Base-by-base conservation (phyloP, 2,888 invertebrate genomes). In the Protophormia terraenovae region DNA sequence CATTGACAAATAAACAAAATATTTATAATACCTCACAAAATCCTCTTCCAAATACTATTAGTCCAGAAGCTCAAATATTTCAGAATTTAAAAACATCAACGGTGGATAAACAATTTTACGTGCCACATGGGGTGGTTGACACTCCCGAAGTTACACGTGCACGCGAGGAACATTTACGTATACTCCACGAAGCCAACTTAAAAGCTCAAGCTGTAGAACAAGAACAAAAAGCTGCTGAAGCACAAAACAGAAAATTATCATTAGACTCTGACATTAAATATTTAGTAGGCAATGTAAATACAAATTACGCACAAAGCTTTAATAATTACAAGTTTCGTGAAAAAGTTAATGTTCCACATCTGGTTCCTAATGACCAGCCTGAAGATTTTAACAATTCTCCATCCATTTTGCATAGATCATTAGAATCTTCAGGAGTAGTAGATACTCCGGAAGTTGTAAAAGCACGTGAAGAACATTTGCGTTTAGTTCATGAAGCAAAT, bases 391-490 rank as follows among this genome's bases (percentile, higher is more conserved):
- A 7, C 16, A 22, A 38, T n/a, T 0, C 32, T 47, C 41, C 10
- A n/a, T 77, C 41, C 16, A 35, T 14, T 16, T 8, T 16, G n/a
- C n/a, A n/a, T n/a, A n/a, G n/a, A n/a, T n/a, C n/a, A n/a, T n/a
- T n/a, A n/a, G n/a, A 79, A 12, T 41, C 80, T 22, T 12, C 12
- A 10, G n/a, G n/a, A n/a, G 32, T 82, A 7, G 64, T 32, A 41
- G 79, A 86, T 10, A 77, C 86, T 8, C 66, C 86, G 0, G 90
- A 91, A 24, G 90, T 90, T 16, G 29, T 86, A 45, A 87, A 88
- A 10, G 91, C 91, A 0, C 89, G 90, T 3, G 89, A 90, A 69
- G 89, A 91, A 38, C 91, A 91, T 60, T 83, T 90, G 24, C 88
- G 86, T 12, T 66, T 86, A 22, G 77, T 86, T 0, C 77, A 86